Conservation (phyloP, 2,113 vertebrate species). For the Recurvirostra avosetta region DNA sequence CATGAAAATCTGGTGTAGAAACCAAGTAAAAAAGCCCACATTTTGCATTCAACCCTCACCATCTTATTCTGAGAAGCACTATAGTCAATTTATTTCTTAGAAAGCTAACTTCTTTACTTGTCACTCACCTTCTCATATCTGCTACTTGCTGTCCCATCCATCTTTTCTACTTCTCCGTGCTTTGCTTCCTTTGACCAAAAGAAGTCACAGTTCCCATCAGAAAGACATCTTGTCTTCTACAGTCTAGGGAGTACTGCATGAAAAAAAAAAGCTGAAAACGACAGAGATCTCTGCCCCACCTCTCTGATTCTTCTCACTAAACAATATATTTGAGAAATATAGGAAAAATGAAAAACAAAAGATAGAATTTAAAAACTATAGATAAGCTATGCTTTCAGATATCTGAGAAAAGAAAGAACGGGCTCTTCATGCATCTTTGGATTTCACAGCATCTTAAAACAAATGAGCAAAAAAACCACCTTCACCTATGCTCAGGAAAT, state of each 20-base stretch:
- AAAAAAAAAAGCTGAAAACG: conserved; percentile 28
- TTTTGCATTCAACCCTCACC: not conserved
- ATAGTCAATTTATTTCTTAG: not conserved
- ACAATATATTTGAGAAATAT: conserved; percentile 41
- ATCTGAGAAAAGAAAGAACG: conserved; percentile 7
- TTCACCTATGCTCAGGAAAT: conserved; percentile 13
- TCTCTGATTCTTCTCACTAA: conserved; percentile 56
- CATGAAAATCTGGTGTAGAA: not conserved
- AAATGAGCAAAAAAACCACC: not conserved
- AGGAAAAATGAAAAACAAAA: conserved; percentile 11
- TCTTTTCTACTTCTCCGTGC: not conserved
- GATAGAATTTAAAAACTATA: conserved; percentile 4
- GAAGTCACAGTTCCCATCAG: not conserved
- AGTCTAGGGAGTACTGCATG: not conserved
- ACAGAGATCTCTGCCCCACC: not conserved
- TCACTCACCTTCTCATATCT: not conserved
- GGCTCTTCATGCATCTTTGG: conserved; percentile 12
- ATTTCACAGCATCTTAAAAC: conserved; percentile 46
- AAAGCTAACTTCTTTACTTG: not conserved
- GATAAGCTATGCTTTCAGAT: conserved; percentile 16
- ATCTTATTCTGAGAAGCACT: not conserved
- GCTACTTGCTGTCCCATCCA: not conserved
- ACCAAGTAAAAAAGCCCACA: not conserved
- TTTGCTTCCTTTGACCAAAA: not conserved
- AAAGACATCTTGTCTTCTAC: not conserved